A percentile compares a stretch with the other conserved stretches of the same genome.
phyloP scores from a whole-genome alignment of 2,888 invertebrate genomes.

The Serripes groenlandicus region DNA sequence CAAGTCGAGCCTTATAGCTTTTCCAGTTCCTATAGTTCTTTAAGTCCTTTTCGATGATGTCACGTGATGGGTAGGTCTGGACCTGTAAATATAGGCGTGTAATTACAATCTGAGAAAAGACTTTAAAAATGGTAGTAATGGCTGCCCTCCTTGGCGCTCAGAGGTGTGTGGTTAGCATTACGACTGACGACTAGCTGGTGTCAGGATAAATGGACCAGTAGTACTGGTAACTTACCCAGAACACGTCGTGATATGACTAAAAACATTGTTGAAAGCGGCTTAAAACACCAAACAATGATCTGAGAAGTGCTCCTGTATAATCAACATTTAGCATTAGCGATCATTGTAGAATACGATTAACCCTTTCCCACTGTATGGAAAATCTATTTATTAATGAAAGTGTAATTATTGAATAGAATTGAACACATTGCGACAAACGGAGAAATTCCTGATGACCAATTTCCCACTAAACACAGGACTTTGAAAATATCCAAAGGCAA shows the following conservation, averaged over 20 bases:
- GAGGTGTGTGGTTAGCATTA: too few species aligned
- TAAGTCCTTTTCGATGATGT: constrained; percentile 73
- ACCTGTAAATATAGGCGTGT: constrained; percentile 64
- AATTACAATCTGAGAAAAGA: too few species aligned
- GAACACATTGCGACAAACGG: not conserved
- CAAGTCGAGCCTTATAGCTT: constrained; percentile 71
- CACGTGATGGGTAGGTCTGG: constrained; percentile 74
- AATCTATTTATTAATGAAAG: not conserved
- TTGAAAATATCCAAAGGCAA: too few species aligned
- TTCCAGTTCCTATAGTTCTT: constrained; percentile 72
- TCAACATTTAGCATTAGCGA: too few species aligned
- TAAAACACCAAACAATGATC: not conserved
- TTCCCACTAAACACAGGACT: too few species aligned
- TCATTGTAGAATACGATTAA: not conserved
- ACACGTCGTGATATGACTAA: too few species aligned
- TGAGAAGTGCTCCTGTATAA: not conserved
- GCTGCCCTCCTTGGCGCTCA: too few species aligned
- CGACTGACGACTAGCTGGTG: too few species aligned
- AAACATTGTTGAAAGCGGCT: not conserved
- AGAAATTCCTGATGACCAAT: not conserved
- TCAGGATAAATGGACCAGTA: too few species aligned
- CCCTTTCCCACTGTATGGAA: not conserved
- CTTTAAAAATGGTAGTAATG: too few species aligned
- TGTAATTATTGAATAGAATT: not conserved
- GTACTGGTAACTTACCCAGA: too few species aligned